phyloP scores from a whole-genome alignment of 1,140 invertebrate genomes.

The Stegodyphus mimosarum region DNA sequence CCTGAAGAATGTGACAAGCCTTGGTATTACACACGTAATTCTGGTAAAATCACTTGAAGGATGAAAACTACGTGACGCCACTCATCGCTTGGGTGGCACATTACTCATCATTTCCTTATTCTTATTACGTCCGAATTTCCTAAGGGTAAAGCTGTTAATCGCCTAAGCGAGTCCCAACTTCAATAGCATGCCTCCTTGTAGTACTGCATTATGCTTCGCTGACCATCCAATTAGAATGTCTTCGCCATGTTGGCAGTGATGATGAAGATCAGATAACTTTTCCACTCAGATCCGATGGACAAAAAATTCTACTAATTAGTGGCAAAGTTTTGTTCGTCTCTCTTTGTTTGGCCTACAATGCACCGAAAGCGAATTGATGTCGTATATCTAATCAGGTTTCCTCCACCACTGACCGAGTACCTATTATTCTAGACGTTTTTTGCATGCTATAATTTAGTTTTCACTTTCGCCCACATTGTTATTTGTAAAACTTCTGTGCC shows the following conservation, averaged over 20 bases:
- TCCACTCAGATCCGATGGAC: neutral
- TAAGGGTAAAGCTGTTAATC: neutral
- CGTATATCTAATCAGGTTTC: neutral
- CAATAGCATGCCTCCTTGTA: neutral
- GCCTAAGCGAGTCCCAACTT: neutral
- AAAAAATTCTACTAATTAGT: neutral
- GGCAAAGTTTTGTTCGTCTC: neutral
- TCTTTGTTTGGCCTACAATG: neutral
- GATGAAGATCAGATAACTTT: neutral
- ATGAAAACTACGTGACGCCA: no score
- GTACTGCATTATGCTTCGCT: neutral
- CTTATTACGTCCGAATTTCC: neutral
- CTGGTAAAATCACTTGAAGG: neutral
- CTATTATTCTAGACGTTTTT: neutral
- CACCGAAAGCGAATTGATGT: neutral
- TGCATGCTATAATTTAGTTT: neutral
- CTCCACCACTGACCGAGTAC: conserved; percentile 6
- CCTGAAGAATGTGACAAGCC: neutral
- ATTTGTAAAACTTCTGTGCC: neutral
- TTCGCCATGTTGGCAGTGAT: neutral
- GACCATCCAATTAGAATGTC: neutral
- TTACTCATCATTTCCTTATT: neutral
- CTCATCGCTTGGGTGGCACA: no score
- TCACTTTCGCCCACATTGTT: neutral
- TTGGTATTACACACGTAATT: neutral